These are phyloP conservation scores for Apodemus sylvaticus DNA, from an alignment of 2,113 vertebrate genomes.

Conservation along the genomic window DNA sequence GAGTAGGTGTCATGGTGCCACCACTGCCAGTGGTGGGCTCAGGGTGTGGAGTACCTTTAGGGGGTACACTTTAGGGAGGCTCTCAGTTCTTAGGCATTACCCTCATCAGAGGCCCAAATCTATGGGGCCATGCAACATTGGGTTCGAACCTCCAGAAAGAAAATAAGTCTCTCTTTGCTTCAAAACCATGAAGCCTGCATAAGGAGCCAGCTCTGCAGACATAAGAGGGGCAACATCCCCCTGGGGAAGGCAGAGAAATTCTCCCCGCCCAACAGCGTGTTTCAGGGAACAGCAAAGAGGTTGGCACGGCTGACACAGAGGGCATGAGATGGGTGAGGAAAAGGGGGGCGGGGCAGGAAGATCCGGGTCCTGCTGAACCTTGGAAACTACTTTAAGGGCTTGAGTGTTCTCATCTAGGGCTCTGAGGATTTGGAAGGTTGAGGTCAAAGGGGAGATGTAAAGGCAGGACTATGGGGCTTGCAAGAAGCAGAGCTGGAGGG, in stretches of 20 bases:
- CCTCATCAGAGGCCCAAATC: not conserved
- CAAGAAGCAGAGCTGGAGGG: not conserved
- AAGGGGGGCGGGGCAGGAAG: not conserved
- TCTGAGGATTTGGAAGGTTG: not conserved
- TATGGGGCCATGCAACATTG: too few species aligned
- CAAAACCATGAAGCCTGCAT: not conserved
- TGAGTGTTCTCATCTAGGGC: not conserved
- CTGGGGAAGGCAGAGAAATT: not conserved
- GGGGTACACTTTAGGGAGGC: not conserved
- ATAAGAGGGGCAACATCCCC: not conserved
- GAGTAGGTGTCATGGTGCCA: not conserved
- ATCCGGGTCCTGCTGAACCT: not conserved
- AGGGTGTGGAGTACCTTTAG: not conserved
- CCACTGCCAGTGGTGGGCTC: not conserved
- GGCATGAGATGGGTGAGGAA: rapidly evolving
- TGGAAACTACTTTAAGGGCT: not conserved
- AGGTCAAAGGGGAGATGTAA: not conserved
- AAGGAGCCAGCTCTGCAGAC: not conserved
- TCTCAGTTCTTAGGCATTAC: not conserved
- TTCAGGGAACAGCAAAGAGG: not conserved
- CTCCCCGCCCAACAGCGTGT: not conserved
- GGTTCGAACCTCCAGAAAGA: not conserved
- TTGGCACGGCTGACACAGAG: not conserved
- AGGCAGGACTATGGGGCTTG: not conserved
- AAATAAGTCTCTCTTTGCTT: not conserved